Conservation (phyloP, 1,140 invertebrate genomes). For the Trypoxylus dichotomus region DNA sequence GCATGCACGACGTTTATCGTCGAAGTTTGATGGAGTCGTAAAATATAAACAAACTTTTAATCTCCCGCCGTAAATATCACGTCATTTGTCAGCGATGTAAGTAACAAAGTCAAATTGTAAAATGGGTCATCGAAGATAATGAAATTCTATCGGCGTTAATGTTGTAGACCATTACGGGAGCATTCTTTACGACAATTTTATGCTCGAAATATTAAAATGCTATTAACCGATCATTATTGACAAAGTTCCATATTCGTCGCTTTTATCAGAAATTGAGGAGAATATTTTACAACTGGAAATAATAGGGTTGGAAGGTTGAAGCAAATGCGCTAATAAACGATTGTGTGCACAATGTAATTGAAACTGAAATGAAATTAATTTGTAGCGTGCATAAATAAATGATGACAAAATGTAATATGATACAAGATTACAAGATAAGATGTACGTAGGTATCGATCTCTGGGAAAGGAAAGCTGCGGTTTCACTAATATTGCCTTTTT, state of each 20-base stretch:
- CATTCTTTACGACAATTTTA: background rate
- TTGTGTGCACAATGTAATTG: background rate
- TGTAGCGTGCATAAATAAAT: too few relatives aligned
- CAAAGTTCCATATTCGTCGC: background rate
- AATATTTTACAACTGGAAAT: background rate
- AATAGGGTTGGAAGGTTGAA: background rate
- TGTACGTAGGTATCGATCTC: too few relatives aligned
- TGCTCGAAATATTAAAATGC: background rate
- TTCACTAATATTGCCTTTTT: too few relatives aligned
- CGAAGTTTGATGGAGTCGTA: background rate
- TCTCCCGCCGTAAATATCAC: background rate
- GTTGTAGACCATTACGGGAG: background rate
- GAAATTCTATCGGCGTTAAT: background rate
- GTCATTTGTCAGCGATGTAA: background rate
- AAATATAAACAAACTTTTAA: constrained; percentile 4
- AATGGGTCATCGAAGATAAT: constrained; percentile 6
- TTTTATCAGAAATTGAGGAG: background rate
- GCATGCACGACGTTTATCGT: background rate
- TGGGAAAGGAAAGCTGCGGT: too few relatives aligned
- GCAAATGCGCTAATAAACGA: background rate
- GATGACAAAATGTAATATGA: too few relatives aligned
- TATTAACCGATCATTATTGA: background rate
- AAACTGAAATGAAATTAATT: too few relatives aligned
- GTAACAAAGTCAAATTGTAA: background rate
- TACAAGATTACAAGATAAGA: too few relatives aligned